Evolutionary conservation across 1,140 invertebrate species (phyloP).

Genomic region (Cepaea nemoralis): DNA sequence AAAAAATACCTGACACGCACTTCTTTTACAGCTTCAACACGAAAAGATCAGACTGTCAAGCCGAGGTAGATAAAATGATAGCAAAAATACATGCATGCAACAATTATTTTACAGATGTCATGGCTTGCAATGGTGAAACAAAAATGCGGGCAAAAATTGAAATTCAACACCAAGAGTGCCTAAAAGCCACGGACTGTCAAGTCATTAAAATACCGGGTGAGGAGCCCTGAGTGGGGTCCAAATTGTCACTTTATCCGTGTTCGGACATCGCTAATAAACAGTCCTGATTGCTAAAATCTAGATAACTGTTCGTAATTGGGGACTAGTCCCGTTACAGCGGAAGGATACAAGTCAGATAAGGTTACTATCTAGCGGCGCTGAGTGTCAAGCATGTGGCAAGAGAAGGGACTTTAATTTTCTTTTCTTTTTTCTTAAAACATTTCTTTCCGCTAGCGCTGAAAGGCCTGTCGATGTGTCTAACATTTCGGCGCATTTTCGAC

Average conservation of each 20-base stretch:
- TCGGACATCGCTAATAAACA: constrained; percentile 33
- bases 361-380: constrained; percentile 31
- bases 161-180: background rate
- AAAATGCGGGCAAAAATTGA: background rate
- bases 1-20: no score
- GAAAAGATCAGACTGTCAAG: no score
- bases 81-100: no score
- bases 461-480: background rate
- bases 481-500: background rate
- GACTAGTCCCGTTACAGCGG: constrained; percentile 20
- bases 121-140: background rate
- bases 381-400: constrained; percentile 22
- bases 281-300: constrained; percentile 22
- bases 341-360: constrained; percentile 21
- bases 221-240: background rate
- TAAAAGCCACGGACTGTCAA: constrained; percentile 1
- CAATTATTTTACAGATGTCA: background rate
- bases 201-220: constrained; percentile 18
- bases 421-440: background rate
- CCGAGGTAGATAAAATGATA: no score
- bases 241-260: constrained; percentile 15
- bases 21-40: no score
- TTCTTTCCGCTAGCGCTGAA: background rate
- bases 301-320: constrained; percentile 32
- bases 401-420: background rate